Conservation (phyloP, 2,888 invertebrate genomes). For the Teleiodes luculella region DNA sequence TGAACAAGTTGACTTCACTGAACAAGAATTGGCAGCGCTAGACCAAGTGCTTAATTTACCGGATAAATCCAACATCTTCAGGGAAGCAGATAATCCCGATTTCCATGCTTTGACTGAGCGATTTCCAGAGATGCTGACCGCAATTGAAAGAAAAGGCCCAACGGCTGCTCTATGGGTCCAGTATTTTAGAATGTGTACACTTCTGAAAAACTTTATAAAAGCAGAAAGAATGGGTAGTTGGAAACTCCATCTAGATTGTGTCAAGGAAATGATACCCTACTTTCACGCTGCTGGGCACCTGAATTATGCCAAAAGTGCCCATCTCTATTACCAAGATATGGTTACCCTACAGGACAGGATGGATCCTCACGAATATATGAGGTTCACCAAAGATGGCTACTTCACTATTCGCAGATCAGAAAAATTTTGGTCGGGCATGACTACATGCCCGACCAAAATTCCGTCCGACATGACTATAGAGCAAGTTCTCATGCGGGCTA, state of each 20-base stretch:
- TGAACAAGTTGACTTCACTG: not conserved
- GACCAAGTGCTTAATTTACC: not conserved
- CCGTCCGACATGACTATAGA: conserved; percentile 2
- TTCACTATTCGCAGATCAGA: not conserved
- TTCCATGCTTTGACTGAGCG: no score
- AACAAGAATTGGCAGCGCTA: not conserved
- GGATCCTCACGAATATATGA: not conserved
- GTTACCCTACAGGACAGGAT: not conserved
- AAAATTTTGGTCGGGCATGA: not conserved
- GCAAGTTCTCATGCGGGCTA: not conserved
- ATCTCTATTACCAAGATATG: not conserved
- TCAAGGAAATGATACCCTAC: not conserved
- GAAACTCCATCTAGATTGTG: not conserved
- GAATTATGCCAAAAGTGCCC: not conserved
- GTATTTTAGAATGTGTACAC: not conserved
- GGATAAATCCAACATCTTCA: not conserved
- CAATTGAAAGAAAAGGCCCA: not conserved
- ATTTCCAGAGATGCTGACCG: no score
- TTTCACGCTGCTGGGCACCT: conserved; percentile 1
- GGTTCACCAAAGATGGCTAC: not conserved
- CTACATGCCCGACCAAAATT: no score
- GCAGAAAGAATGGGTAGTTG: not conserved
- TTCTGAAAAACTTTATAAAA: not conserved
- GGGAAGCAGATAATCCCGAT: not conserved
- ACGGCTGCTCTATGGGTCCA: not conserved